phyloP scores from a whole-genome alignment of 2,113 vertebrate genomes.

The Podarcis raffonei region DNA sequence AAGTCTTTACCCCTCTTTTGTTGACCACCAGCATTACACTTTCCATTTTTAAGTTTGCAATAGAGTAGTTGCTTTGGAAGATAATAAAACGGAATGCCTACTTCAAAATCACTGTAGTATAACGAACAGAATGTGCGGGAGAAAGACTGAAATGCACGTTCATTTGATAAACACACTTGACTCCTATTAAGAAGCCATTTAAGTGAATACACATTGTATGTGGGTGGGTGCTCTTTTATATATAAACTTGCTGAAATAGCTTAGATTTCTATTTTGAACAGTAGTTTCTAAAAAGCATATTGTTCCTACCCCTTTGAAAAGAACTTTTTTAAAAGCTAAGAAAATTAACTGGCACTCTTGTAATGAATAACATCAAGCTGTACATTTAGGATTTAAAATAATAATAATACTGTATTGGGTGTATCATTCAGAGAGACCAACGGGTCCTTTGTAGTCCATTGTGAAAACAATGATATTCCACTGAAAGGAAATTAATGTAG shows the following conservation, averaged over 20 bases:
- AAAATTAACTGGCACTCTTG: constrained; percentile 48
- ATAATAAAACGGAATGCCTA: constrained; percentile 62
- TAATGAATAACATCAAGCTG: constrained; percentile 48
- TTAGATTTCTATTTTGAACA: constrained; percentile 64
- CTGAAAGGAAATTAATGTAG: constrained; percentile 23
- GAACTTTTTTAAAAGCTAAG: constrained; percentile 18
- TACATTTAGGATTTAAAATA: constrained; percentile 45
- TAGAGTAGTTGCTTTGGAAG: too few relatives aligned
- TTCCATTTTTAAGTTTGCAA: too few relatives aligned
- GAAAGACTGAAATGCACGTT: constrained; percentile 67
- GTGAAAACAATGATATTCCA: constrained; percentile 58
- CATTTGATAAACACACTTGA: constrained; percentile 67
- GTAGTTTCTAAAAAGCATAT: constrained; percentile 28
- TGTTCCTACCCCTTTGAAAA: constrained; percentile 26
- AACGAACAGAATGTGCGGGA: constrained; percentile 67
- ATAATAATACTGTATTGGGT: not conserved
- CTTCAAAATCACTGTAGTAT: constrained; percentile 69
- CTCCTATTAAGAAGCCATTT: constrained; percentile 70
- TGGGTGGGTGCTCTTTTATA: constrained; percentile 41
- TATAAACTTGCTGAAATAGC: constrained; percentile 63
- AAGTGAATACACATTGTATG: constrained; percentile 69
- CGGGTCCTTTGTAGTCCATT: constrained; percentile 48
- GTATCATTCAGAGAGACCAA: constrained; percentile 36
- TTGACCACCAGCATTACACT: too few relatives aligned
- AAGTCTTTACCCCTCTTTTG: too few relatives aligned